Evolutionary conservation across 2,888 invertebrate genomes (phyloP).

Genomic region (Acronicta alni): DNA sequence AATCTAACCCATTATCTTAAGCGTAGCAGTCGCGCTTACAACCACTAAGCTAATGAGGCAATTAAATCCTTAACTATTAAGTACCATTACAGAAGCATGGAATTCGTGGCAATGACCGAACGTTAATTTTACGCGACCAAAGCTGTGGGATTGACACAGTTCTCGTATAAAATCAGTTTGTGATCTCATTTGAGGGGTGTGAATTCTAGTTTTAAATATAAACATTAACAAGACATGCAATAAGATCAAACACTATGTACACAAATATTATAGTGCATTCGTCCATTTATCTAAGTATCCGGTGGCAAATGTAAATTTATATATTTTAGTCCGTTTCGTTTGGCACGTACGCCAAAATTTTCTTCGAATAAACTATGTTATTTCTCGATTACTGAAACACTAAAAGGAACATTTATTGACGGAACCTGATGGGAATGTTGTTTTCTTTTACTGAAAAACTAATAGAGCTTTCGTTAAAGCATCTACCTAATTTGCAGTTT

Average conservation of each 20-base stretch:
- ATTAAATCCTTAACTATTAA: too few species aligned
- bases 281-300: conserved; percentile 37
- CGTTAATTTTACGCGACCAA: too few species aligned
- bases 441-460: neutral
- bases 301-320: conserved; percentile 23
- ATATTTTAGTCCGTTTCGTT: conserved; percentile 1
- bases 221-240: conserved; percentile 33
- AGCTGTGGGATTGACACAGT: too few species aligned
- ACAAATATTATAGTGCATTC: conserved; percentile 38
- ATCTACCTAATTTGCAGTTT: too few species aligned
- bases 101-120: too few species aligned
- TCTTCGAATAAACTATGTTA: conserved; percentile 3
- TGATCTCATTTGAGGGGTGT: conserved; percentile 19
- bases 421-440: neutral
- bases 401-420: conserved; percentile 1
- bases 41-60: too few species aligned
- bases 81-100: too few species aligned
- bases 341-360: conserved; percentile 27
- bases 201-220: conserved; percentile 11
- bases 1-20: too few species aligned
- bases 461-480: too few species aligned
- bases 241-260: conserved; percentile 29
- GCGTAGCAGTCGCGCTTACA: too few species aligned
- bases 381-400: neutral
- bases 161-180: neutral